Conservation (phyloP, 2,113 vertebrate species). For the Naja naja region DNA sequence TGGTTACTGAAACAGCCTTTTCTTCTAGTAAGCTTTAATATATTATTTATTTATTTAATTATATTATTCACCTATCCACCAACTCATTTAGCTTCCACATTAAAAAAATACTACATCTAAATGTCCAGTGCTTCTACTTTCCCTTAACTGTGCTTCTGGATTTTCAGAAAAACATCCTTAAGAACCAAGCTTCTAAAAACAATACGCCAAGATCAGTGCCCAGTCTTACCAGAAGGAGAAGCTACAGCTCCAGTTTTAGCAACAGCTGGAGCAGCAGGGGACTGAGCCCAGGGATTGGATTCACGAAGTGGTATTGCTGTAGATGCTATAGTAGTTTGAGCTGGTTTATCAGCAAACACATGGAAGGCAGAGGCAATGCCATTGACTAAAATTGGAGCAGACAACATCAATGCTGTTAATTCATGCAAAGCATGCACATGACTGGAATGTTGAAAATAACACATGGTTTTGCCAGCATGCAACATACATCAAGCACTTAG, state of each 20-base stretch:
- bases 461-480: constrained; percentile 50
- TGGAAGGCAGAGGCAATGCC: constrained; percentile 84
- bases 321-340: constrained; percentile 77
- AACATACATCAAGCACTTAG: constrained; percentile 29
- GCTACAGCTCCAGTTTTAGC: constrained; percentile 74
- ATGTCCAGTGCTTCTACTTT: constrained; percentile 36
- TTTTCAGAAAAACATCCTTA: not conserved
- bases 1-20: not conserved
- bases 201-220: constrained; percentile 43
- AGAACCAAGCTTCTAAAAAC: constrained; percentile 55
- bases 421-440: constrained; percentile 69
- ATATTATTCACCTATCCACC: constrained; percentile 13
- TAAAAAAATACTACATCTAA: constrained; percentile 7
- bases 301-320: constrained; percentile 90
- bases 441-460: constrained; percentile 49
- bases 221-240: constrained; percentile 78
- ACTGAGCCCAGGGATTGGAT: constrained; percentile 96
- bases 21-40: constrained; percentile 25
- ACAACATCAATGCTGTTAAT: constrained; percentile 76
- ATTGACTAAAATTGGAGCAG: constrained; percentile 90
- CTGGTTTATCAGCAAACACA: constrained; percentile 79
- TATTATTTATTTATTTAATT: constrained; percentile 4
- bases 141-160: not conserved
- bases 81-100: not conserved
- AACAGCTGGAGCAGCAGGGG: constrained; percentile 69